Evolutionary conservation across 2,888 invertebrate species (phyloP).

Genomic region (Leptopterna dolabrata): DNA sequence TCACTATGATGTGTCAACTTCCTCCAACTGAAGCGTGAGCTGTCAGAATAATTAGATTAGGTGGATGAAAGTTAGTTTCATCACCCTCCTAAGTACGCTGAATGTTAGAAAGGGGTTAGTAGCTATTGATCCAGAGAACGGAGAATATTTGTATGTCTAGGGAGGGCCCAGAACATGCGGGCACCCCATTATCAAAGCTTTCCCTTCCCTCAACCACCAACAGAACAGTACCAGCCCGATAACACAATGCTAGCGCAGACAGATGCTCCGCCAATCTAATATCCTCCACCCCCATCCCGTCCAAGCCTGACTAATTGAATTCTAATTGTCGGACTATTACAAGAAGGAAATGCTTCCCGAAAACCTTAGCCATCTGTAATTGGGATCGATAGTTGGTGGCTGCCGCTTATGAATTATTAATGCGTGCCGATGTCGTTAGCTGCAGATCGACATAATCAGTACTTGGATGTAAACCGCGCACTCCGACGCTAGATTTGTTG

Average conservation of each 20-base stretch:
- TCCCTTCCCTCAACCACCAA: background rate
- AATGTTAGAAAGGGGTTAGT: background rate
- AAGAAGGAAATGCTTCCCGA: background rate
- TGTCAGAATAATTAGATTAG: background rate
- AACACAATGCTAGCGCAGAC: conserved; percentile 20
- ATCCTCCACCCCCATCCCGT: background rate
- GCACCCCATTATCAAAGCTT: conserved; percentile 12
- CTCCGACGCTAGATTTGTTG: background rate
- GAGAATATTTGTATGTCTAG: conserved; percentile 38
- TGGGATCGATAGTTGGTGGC: conserved; percentile 33
- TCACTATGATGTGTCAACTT: no score
- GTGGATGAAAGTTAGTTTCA: background rate
- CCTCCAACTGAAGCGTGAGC: background rate
- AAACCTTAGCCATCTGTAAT: conserved; percentile 34
- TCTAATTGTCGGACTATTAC: conserved; percentile 27
- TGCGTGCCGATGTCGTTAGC: conserved; percentile 27
- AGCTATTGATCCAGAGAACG: conserved; percentile 19
- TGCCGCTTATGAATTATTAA: conserved; percentile 46
- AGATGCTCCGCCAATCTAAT: conserved; percentile 15
- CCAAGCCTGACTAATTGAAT: conserved; percentile 28
- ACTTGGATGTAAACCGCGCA: background rate
- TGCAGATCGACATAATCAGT: conserved; percentile 1
- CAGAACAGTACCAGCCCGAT: background rate
- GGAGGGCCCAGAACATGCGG: conserved; percentile 22
- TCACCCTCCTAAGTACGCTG: background rate